phyloP scores from a whole-genome alignment of 37 sponge, comb jelly and placozoan species.

The Axinella damicornis region DNA sequence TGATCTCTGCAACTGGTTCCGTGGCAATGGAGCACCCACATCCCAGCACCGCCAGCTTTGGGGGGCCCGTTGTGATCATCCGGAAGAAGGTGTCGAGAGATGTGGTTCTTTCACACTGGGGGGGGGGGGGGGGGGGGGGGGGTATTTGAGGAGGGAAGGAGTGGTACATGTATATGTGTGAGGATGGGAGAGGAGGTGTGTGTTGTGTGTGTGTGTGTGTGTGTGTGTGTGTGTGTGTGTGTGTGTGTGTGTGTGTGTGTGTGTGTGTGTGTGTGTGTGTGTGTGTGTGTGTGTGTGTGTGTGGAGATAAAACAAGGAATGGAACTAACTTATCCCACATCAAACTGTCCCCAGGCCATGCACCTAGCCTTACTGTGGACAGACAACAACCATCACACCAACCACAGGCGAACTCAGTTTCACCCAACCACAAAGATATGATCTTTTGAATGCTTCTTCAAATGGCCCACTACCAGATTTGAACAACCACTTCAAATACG shows the following conservation, averaged over 20 bases:
- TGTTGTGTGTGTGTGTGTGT: slow-evolving; percentile 21
- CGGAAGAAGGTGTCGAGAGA: slow-evolving; percentile 3
- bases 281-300: too few species aligned
- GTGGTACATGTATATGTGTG: slow-evolving; percentile 32
- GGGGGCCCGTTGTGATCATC: neutral
- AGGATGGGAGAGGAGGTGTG: slow-evolving; percentile 10
- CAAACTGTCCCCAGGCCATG: too few species aligned
- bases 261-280: neutral
- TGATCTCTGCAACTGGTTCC: slow-evolving; percentile 39
- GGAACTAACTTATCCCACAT: too few species aligned
- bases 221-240: slow-evolving; percentile 25
- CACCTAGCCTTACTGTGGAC: too few species aligned
- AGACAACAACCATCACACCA: too few species aligned
- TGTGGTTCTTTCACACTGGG: slow-evolving; percentile 5
- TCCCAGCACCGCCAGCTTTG: slow-evolving; percentile 31
- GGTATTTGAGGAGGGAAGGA: slow-evolving; percentile 15
- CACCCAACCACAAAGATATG: too few species aligned
- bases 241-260: slow-evolving; percentile 15
- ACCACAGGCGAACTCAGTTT: too few species aligned
- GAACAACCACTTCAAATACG: too few species aligned
- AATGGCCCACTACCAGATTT: too few species aligned
- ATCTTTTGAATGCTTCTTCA: too few species aligned
- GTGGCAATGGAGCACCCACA: slow-evolving; percentile 63
- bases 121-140: neutral
- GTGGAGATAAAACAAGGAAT: too few species aligned